These are phyloP conservation scores for Mycetomoellerius zeteki DNA, from an alignment of 1,140 invertebrate genomes.

Conservation along the genomic window DNA sequence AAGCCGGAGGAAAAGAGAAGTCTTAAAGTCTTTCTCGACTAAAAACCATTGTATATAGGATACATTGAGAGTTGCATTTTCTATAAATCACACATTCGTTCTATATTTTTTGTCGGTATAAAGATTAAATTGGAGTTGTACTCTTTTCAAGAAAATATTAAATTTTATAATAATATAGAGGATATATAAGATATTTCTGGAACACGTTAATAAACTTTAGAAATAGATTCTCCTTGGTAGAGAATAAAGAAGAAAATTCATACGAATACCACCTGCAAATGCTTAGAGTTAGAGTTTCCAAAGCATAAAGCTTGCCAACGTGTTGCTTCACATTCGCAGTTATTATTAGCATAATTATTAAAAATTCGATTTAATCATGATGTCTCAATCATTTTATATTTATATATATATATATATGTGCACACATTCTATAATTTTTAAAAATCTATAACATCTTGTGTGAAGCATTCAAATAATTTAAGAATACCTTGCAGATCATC, in stretches of 20 bases:
- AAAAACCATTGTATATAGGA: not conserved
- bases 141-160: not conserved
- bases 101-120: no score
- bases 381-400: not conserved
- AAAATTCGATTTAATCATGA: not conserved
- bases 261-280: conserved; percentile 15
- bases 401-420: not conserved
- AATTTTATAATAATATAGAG: conserved; percentile 3
- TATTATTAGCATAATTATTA: conserved; percentile 1
- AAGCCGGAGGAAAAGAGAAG: not conserved
- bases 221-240: not conserved
- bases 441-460: not conserved
- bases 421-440: not conserved
- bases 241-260: conserved; percentile 23
- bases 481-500: not conserved
- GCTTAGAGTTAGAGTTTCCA: conserved; percentile 29
- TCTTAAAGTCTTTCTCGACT: not conserved
- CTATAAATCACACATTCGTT: not conserved
- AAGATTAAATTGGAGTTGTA: not conserved
- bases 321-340: conserved; percentile 25
- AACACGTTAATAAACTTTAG: conserved; percentile 33
- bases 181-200: not conserved
- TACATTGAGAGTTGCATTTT: not conserved
- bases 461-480: not conserved
- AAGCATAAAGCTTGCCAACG: conserved; percentile 17